Evolutionary conservation across 2,888 invertebrate genomes (phyloP), one percentile per base, ranked within the genome.

Genomic region (Pammene aurita): DNA sequence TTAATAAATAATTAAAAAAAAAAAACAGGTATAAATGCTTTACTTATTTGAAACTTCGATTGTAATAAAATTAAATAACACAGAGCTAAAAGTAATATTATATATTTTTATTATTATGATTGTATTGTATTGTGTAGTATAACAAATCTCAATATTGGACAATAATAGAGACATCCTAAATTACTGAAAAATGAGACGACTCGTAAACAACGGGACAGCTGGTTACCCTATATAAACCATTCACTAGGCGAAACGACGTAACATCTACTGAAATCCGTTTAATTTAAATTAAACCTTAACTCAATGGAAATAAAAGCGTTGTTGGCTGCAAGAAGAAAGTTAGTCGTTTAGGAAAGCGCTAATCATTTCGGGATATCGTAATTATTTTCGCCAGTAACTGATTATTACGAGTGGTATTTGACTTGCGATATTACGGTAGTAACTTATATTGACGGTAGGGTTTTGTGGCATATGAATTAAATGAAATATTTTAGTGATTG

Each of bases 281-380:
- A 14, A n/a, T 13, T n/a, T 4, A 50, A 64, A 44, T 46, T n/a
- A 10, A 6, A 41, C 68, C 35, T n/a, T 64, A 52, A 11, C 0
- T 5, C 1, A 2, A 9, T n/a, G 13, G 11, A 10, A 52, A 52
- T 54, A 64, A 18, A 26, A 38, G 35, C 26, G 52, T 4, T 44
- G 44, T 7, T 14, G 42, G 5, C 11, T 18, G 63, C 57, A 68
- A 58, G 34, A 5, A 35, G 7, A 44, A 13, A 11, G 38, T 13
- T 13, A 13, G 63, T 26, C 44, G 7, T 48, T 11, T 38, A 42
- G 79, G 74, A 75, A 70, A 74, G 76, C 80, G 77, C 79, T 91
- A 87, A 91, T 90, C 86, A 90, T 90, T 90, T 89, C 72, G 78
- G 80, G 80, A 73, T 67, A 74, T 76, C 74, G 75, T 82, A 78